Percentiles rank a stretch among this genome's conserved stretches.
Evolutionary conservation across 2,797 vertebrate genomes (phyloP).

Genomic region (Vireo griseus): DNA sequence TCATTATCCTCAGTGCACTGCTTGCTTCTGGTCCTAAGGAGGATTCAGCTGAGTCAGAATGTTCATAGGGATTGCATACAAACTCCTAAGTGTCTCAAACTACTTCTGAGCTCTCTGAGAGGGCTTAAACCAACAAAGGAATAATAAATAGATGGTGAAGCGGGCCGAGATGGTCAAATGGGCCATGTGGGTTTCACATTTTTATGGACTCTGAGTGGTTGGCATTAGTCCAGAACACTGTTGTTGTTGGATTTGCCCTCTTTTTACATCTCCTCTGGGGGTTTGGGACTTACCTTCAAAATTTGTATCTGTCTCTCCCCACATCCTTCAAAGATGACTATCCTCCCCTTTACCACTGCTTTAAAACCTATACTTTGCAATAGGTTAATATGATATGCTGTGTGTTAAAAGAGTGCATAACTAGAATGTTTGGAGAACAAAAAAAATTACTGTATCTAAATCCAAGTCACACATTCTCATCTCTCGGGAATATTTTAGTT

Average conservation of each 20-base stretch:
- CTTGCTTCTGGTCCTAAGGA: background rate
- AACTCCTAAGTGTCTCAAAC: background rate
- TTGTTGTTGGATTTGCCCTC: background rate
- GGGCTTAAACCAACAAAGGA: background rate
- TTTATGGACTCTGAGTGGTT: background rate
- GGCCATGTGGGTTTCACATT: background rate
- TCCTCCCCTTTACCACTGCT: background rate
- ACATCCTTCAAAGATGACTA: background rate
- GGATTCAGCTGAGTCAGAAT: background rate
- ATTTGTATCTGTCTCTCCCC: background rate
- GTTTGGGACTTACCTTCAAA: background rate
- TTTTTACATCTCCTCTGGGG: background rate
- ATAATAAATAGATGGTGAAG: background rate
- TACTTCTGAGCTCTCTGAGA: background rate
- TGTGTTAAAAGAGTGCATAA: background rate
- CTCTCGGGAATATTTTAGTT: background rate
- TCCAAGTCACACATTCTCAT: background rate
- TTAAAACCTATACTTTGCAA: constrained; percentile 19
- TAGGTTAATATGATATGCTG: background rate
- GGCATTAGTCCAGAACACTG: background rate
- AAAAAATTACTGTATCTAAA: background rate
- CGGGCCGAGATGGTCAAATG: background rate
- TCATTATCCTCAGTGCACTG: background rate
- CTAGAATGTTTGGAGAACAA: background rate
- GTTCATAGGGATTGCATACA: background rate